These are phyloP conservation scores for Crocodylus rhombifer DNA, from an alignment of 2,797 vertebrate genomes.

Conservation along the genomic window DNA sequence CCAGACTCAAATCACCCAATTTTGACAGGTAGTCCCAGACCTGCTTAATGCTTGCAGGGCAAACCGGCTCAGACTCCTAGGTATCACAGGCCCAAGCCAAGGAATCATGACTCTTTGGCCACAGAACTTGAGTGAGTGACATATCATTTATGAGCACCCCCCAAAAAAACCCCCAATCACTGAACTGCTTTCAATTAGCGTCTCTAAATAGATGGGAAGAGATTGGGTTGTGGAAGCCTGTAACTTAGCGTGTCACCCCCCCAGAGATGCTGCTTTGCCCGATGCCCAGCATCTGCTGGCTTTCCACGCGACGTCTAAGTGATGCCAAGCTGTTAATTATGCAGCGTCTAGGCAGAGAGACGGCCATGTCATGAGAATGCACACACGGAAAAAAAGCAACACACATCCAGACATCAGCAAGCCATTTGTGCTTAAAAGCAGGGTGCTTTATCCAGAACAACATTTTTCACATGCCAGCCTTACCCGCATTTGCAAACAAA, in stretches of 20 bases:
- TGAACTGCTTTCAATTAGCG: accelerated
- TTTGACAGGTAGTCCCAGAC: too few relatives aligned
- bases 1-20: too few relatives aligned
- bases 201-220: not conserved
- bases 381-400: accelerated
- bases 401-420: not conserved
- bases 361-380: accelerated
- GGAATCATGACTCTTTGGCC: too few relatives aligned
- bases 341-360: not conserved
- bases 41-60: too few relatives aligned
- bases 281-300: accelerated
- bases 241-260: too few relatives aligned
- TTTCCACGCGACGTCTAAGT: accelerated
- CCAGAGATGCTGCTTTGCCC: not conserved
- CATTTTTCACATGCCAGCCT: not conserved
- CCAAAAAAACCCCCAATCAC: not conserved
- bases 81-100: too few relatives aligned
- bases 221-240: not conserved
- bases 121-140: too few relatives aligned
- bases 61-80: too few relatives aligned
- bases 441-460: not conserved
- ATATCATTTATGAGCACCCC: too few relatives aligned
- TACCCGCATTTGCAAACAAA: not conserved
- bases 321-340: not conserved
- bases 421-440: not conserved